These are phyloP conservation scores for Nomada ruficornis DNA, from an alignment of 2,888 invertebrate genomes.

Conservation along the genomic window DNA sequence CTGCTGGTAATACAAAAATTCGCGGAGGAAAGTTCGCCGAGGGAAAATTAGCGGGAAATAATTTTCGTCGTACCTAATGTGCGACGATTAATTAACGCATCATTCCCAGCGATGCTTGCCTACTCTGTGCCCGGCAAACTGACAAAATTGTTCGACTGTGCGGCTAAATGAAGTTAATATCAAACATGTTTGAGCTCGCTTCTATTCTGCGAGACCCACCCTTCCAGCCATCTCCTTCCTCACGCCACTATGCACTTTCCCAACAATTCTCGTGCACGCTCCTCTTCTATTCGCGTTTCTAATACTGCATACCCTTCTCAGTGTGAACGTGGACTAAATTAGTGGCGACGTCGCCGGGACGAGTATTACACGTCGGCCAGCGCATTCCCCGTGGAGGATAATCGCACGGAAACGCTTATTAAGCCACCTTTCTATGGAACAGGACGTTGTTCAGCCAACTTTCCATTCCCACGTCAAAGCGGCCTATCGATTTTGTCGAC, in stretches of 20 bases:
- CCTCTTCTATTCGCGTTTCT: conserved; percentile 46
- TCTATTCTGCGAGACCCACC: conserved; percentile 23
- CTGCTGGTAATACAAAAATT: not conserved
- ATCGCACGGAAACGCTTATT: conserved; percentile 51
- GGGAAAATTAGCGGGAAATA: conserved; percentile 37
- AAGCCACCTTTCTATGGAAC: conserved; percentile 16
- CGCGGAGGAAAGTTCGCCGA: conserved; percentile 6
- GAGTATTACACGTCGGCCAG: conserved; percentile 36
- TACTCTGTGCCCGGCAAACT: conserved; percentile 45
- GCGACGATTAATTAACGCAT: conserved; percentile 56
- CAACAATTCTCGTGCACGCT: conserved; percentile 56
- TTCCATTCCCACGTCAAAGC: not conserved
- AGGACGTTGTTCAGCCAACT: not conserved
- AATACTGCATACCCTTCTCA: conserved; percentile 38
- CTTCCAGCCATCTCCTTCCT: conserved; percentile 1
- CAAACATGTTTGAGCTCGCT: conserved; percentile 57
- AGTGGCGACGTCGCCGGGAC: conserved; percentile 39
- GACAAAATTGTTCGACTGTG: conserved; percentile 63
- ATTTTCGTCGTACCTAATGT: conserved; percentile 35
- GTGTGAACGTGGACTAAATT: conserved; percentile 50
- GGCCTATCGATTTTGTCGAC: not conserved
- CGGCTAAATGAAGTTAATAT: conserved; percentile 63
- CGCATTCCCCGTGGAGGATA: conserved; percentile 32
- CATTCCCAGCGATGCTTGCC: conserved; percentile 56
- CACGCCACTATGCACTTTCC: conserved; percentile 35